Base-by-base conservation (phyloP, 2,797 vertebrate genomes). In the Channa striata region DNA sequence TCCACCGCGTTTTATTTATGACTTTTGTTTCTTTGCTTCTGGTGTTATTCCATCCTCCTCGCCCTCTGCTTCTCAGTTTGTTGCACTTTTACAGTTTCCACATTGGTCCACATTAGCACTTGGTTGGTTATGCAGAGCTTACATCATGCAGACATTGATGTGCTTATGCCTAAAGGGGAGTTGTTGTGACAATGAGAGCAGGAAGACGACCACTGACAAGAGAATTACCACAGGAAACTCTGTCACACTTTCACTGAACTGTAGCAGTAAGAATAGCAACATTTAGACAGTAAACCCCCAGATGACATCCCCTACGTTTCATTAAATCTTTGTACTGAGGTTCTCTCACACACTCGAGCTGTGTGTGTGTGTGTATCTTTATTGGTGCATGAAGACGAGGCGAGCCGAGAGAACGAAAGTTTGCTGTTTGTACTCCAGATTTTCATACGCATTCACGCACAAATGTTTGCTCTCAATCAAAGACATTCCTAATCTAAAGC, bases 241-340 rank as follows among this genome's bases (percentile, higher is more conserved):
- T 53, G 36, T 53, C 53, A 30, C 25, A 30, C 56, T 70, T 76
- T 79, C 8, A 21, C 56, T 65, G 25, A 30, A 30, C 25, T 30
- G 68, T 17, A 21, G 59, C 70, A 44, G 77, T 34, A 74, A 84
- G 79, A 89, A 86, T 87, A 85, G 87, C 76, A 85, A 54, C 75
- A 77, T 82, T 91, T 85, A 91, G 91, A 92, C 76, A 93, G 92
- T 92, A 87, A 91, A 85, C 85, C 48, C 74, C 73, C 72, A 88
- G 84, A 84, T 48, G 59, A 85, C 82, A 51, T 74, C 77, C 74
- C 75, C 83, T 80, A 77, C 72, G 71, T 73, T 85, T 72, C 76
- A 91, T 91, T 86, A 89, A 92, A 91, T 85, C 81, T 91, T 91
- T 52, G 90, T 87, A 5, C 48, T 12, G 48, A 66, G 66, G 64